Evolutionary conservation across 1,140 invertebrate species (phyloP), one percentile per base, ranked within the genome.

Genomic region (Orussus abietinus): DNA sequence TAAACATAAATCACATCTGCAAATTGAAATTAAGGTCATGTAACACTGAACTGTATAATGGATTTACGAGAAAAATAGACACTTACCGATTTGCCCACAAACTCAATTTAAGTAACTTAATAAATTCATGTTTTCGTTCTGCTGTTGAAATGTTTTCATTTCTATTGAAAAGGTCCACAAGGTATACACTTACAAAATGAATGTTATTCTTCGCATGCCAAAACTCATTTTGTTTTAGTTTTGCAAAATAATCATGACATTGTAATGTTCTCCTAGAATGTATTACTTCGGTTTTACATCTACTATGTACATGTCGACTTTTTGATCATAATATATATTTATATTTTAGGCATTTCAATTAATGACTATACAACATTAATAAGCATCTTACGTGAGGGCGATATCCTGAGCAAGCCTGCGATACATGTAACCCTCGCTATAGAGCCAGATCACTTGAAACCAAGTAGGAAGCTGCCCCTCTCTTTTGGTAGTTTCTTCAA

Each of bases 1-100:
- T 33, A 97, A 69, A 0, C 92, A 96, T 35, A 98, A 74, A 73
- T 99, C 96, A 64, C 88, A 90, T 66, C 89, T 79, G 57, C 3
- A 53, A 50, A 32, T 32, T 6, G 6, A 32, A 22, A 21, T 47
- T 38, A 20, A n/a, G n/a, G n/a, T n/a, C n/a, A n/a, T n/a, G n/a
- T n/a, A n/a, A n/a, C n/a, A n/a, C n/a, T n/a, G n/a, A n/a, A n/a
- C n/a, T n/a, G n/a, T 1, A 47, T 30, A 26, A 33, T 22, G 25
- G 25, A 39, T 21, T 38, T 36, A 30, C 17, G 9, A 32, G 15
- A 9, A 51, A 40, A 21, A 29, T 15, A 4, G 38, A 29, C 5
- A 26, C 14, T 40, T 58, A 71, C 69, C 51, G 81, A 58, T 87
- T 87, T 4, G 82, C 78, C 83, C 83, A 88, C 26, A 87, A 69